Evolutionary conservation across 2,113 vertebrate genomes (phyloP), one percentile per base, ranked within the genome.

Genomic region (Picathartes gymnocephalus): DNA sequence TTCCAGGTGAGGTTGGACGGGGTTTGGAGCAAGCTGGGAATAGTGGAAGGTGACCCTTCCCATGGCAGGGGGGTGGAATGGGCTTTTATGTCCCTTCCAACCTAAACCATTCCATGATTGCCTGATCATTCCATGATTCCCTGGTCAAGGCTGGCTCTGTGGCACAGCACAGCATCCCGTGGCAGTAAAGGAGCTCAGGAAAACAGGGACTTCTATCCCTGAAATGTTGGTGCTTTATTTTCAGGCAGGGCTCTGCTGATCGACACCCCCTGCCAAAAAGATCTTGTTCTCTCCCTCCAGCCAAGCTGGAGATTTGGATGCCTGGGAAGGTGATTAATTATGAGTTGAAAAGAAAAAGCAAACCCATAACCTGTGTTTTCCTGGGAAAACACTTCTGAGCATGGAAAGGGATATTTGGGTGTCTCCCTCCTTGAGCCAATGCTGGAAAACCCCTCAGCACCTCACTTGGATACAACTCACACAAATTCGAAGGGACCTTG

Each of bases 131-230:
- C 39, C 39, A 39, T 39, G 39, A 39, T 39, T 39, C 39, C 39
- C 39, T 39, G 39, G 39, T 39, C 39, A 0, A 58, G 72, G 19
- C 31, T 53, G 44, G 20, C n/a, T 45, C 23, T 19, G 8, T 64
- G 11, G 7, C 45, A 22, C 11, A 31, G 7, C 1, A 7, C 19
- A 33, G 42, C 39, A 12, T 31, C 2, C 0, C 45, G 17, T 0
- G 0, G 9, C 3, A 3, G 11, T 1, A 11, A 23, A 61, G 54
- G n/a, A 92, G 23, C 54, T 68, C n/a, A 12, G 58, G 51, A 86
- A 51, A 72, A 7, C 33, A 45, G 19, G 15, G 28, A 28, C 8
- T 56, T 28, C 42, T 47, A 56, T 15, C 44, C 37, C 14, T 22
- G 12, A 76, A 77, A 33, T 48, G 68, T 42, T 74, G 68, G 30